phyloP scores from a whole-genome alignment of 2,113 vertebrate genomes.

The Geococcyx californianus region DNA sequence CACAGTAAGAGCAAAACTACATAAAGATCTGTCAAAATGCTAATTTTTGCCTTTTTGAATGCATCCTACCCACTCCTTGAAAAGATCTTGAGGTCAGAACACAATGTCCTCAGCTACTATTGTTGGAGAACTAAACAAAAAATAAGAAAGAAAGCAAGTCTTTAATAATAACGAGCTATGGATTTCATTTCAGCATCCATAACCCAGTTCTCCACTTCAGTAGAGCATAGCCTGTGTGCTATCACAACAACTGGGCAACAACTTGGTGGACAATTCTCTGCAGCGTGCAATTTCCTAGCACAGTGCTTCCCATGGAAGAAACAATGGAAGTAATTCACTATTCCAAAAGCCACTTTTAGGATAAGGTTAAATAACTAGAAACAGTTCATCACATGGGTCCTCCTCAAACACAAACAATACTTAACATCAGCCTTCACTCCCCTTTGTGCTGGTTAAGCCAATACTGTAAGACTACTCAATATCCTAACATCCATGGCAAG shows the following conservation, averaged over 20 bases:
- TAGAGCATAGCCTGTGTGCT: neutral
- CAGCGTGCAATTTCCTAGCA: neutral
- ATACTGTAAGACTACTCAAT: neutral
- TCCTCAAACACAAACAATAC: neutral
- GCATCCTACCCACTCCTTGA: neutral
- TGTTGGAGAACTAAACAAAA: neutral
- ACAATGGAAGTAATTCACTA: neutral
- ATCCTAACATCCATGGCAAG: neutral
- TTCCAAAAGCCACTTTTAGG: neutral
- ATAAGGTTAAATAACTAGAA: neutral
- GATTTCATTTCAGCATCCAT: neutral
- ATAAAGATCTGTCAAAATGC: neutral
- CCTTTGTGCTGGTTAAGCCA: neutral
- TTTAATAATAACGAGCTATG: neutral
- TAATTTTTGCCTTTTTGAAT: neutral
- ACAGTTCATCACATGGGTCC: neutral
- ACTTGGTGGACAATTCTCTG: neutral
- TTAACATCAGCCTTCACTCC: neutral
- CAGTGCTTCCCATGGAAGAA: rapidly evolving
- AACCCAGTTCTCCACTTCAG: neutral
- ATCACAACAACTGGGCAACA: neutral
- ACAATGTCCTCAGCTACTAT: neutral
- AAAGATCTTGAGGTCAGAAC: neutral
- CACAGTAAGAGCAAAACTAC: neutral
- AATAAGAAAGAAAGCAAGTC: neutral